Evolutionary conservation across 2,888 invertebrate species (phyloP).

Genomic region (Nebria salina): DNA sequence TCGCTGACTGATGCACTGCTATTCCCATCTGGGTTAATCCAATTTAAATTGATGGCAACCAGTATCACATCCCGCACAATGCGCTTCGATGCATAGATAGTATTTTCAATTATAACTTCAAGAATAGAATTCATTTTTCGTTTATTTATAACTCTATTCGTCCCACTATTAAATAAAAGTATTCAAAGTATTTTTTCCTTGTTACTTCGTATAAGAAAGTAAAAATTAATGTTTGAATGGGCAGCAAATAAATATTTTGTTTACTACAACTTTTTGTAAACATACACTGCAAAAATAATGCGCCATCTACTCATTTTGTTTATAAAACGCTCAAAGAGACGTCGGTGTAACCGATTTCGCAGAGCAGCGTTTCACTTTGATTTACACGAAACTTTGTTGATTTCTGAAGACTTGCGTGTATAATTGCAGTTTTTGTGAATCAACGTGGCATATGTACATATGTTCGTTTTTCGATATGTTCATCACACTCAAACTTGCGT

Average conservation of each 20-base stretch:
- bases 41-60: neutral
- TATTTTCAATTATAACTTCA: neutral
- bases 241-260: too few species aligned
- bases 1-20: neutral
- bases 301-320: neutral
- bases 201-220: too few species aligned
- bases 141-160: neutral
- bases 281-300: neutral
- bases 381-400: neutral
- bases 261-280: neutral
- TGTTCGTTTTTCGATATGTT: neutral
- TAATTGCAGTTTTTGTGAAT: constrained; percentile 4
- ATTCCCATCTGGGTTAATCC: neutral
- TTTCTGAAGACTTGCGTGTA: neutral
- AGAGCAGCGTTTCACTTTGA: neutral
- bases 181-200: neutral
- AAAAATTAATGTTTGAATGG: too few species aligned
- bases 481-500: neutral
- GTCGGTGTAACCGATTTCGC: neutral
- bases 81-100: neutral
- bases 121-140: neutral
- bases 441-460: neutral
- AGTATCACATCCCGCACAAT: neutral
- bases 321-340: neutral
- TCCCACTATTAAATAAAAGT: neutral